These are phyloP conservation scores for Platyscelio sp. DNA, from an alignment of 2,888 invertebrate genomes.

Conservation along the genomic window DNA sequence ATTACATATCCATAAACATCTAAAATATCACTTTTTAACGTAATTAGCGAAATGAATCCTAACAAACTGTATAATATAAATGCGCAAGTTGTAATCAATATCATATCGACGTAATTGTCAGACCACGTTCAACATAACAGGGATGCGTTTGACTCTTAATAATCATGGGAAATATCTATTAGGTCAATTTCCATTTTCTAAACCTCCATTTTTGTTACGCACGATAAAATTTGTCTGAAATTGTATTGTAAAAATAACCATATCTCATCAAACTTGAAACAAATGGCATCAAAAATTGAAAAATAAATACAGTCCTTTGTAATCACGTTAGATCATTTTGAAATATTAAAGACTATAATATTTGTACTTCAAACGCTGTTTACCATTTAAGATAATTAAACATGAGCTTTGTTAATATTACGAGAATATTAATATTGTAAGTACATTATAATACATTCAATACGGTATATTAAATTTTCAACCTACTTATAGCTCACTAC, in stretches of 20 bases:
- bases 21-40: slow-evolving; percentile 39
- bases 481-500: too few relatives aligned
- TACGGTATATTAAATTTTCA: too few relatives aligned
- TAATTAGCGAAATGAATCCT: slow-evolving; percentile 32
- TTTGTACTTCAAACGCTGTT: slow-evolving; percentile 10
- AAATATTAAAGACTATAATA: slow-evolving; percentile 10
- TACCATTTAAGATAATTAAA: neutral
- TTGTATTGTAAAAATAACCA: too few relatives aligned
- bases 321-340: neutral
- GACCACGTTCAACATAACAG: slow-evolving; percentile 13
- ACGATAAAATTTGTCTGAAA: neutral
- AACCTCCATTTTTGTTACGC: neutral
- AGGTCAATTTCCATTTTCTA: slow-evolving; percentile 7
- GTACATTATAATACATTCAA: too few relatives aligned
- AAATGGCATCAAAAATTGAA: neutral
- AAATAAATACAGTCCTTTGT: neutral
- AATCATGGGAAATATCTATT: neutral
- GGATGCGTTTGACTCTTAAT: slow-evolving; percentile 22
- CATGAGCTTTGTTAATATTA: neutral
- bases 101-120: slow-evolving; percentile 8
- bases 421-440: too few relatives aligned
- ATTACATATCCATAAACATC: slow-evolving; percentile 16
- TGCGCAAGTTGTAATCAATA: slow-evolving; percentile 30
- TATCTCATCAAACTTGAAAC: neutral
- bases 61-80: slow-evolving; percentile 31